Evolutionary conservation across 2,888 invertebrate genomes (phyloP), one percentile per base, ranked within the genome.

Genomic region (Cryptocheilus praepositus): DNA sequence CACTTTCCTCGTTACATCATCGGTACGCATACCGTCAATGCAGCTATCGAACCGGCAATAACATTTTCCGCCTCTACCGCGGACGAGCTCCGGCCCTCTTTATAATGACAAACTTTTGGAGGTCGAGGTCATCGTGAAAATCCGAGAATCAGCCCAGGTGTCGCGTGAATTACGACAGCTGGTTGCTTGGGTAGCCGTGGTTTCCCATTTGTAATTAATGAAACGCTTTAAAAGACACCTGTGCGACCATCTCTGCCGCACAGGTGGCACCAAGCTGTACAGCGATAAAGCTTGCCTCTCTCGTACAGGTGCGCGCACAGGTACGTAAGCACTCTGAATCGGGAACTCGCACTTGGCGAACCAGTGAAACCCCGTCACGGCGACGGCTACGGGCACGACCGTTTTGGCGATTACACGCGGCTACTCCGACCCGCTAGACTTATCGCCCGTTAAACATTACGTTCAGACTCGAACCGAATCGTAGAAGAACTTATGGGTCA

Each of bases 181-280:
- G 66, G 52, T 19, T 18, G 55, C 28, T 57, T 25, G 44, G 59
- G 11, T 16, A 15, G 52, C 15, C 46, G 45, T 43, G 65, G 76
- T 80, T 81, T 76, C 71, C 79, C 79, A 80, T 81, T 81, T 79
- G 82, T 83, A 84, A 84, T 84, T 84, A 84, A 84, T 82, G 84
- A 83, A 84, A 83, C 72, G 77, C 79, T 79, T 78, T 74, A 75
- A 80, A 77, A 79, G 83, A 85, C 85, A 85, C 85, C 85, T 85
- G 85, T 84, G 81, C 80, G 81, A 73, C 78, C 72, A 76, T 81
- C 75, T 81, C 74, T 65, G 79, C 67, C 70, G 77, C 80, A 84
- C 83, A 83, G 83, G 83, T 83, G 84, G 81, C 81, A 65, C 55
- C 66, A 58, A 67, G 64, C 70, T 75, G 69, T 73, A 72, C 73